Conservation (phyloP, 2,797 vertebrate species). For the Sebastes goodei region DNA sequence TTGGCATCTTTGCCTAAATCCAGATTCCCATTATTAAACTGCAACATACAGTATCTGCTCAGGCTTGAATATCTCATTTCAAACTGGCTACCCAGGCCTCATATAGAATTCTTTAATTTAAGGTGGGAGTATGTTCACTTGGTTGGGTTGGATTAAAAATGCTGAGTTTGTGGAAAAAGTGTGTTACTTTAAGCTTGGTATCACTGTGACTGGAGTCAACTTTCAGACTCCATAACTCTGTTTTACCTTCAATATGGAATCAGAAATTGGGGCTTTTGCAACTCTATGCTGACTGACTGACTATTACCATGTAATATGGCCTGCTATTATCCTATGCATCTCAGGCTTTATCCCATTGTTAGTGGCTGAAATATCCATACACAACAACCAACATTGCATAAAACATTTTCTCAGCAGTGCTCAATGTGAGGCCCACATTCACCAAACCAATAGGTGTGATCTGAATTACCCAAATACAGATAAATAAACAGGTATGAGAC, state of each 20-base stretch:
- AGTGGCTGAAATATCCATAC: background rate
- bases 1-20: slow-evolving; percentile 28
- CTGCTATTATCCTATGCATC: background rate
- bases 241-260: background rate
- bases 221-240: background rate
- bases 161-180: slow-evolving; percentile 19
- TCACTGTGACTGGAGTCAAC: background rate
- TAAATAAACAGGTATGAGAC: background rate
- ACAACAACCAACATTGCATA: background rate
- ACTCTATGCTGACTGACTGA: background rate
- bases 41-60: background rate
- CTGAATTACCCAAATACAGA: background rate
- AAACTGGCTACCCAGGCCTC: background rate
- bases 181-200: background rate
- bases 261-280: background rate
- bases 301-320: background rate
- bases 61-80: slow-evolving; percentile 11
- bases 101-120: background rate
- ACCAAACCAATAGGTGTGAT: background rate
- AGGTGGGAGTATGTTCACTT: background rate
- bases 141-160: slow-evolving; percentile 5
- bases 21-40: slow-evolving; percentile 34
- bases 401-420: background rate
- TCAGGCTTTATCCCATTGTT: background rate
- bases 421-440: background rate